Base-by-base conservation (phyloP, 2,113 vertebrate species). In the Amblyopsis rosae region DNA sequence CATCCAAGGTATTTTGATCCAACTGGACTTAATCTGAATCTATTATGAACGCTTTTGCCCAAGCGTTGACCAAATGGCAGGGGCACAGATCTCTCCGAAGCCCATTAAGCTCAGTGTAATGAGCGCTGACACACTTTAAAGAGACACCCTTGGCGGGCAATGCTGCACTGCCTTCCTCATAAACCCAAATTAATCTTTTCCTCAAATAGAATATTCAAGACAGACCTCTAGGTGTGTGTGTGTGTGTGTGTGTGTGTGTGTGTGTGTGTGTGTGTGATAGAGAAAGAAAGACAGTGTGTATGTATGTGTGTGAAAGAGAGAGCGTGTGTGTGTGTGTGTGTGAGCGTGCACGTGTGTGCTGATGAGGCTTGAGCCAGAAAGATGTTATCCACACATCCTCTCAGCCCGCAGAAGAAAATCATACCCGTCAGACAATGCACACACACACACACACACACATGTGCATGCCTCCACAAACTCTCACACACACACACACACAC, bases 101-200 rank as follows among this genome's bases (percentile, higher is more conserved):
- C 15, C 73, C 73, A 82, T 87, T 88, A 81, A 75, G 75, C 76
- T 69, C 70, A 74, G 76, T 58, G 47, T 83, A 86, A 89, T 84
- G 75, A 84, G 59, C 73, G 62, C 32, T 86, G 82, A 87, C 87
- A 76, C 73, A 71, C 82, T 86, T 88, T 82, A 83, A 84, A 86
- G 76, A 83, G 85, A 86, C 82, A 82, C 64, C 72, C 71, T 83
- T 84, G 85, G 85, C 75, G 16, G n/a, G 65, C 76, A 77, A 76
- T 77, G 63, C 64, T 16, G 63, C n/a, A 9, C 75, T 70, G 78
- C 83, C 75, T 65, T 63, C 68, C 77, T 79, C 81, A 67, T 79
- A 72, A 87, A 61, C 77, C 72, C 76, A 83, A 81, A 85, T 82
- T 65, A 82, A 81, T 87, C 63, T 72, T 72, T 83, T 82, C 77